Percentiles rank a stretch among this genome's conserved stretches.
Conservation (phyloP, 2,888 invertebrate genomes). For the Uropetala carovei region DNA sequence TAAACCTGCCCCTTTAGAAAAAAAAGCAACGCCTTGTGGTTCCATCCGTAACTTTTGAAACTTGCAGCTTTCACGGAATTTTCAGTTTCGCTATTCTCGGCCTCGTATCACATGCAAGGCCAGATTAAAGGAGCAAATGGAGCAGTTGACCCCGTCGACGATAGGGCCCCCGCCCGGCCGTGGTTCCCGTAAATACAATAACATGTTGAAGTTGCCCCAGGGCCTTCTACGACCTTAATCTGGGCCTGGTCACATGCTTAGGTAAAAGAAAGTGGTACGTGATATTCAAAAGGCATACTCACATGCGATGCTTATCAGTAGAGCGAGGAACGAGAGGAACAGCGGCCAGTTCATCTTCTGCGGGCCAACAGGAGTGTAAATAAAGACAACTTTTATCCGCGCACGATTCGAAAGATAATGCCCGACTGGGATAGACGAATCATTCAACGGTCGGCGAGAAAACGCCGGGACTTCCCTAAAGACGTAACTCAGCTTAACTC, state of each 20-base stretch:
- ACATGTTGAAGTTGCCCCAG: too few relatives aligned
- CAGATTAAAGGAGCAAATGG: too few relatives aligned
- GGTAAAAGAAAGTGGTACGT: not conserved
- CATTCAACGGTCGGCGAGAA: not conserved
- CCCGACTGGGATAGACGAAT: not conserved
- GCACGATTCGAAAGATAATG: not conserved
- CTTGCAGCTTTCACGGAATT: not conserved
- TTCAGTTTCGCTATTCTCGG: not conserved
- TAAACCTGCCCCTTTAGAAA: not conserved
- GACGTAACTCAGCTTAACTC: not conserved
- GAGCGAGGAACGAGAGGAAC: constrained; percentile 21
- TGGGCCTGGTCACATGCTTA: too few relatives aligned
- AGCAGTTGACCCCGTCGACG: too few relatives aligned
- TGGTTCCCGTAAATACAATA: too few relatives aligned
- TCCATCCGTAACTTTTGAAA: not conserved
- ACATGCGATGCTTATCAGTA: constrained; percentile 26
- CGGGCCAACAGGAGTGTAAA: not conserved
- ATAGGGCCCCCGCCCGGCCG: too few relatives aligned
- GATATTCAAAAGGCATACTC: not conserved
- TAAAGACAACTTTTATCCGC: not conserved
- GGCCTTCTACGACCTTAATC: too few relatives aligned
- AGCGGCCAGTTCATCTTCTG: constrained; percentile 51
- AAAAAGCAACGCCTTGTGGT: not conserved
- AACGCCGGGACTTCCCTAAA: not conserved
- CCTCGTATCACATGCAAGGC: not conserved